Percentiles rank a stretch among this genome's conserved stretches.
phyloP scores from a whole-genome alignment of 2,797 vertebrate species.

The Myotis pilosus region DNA sequence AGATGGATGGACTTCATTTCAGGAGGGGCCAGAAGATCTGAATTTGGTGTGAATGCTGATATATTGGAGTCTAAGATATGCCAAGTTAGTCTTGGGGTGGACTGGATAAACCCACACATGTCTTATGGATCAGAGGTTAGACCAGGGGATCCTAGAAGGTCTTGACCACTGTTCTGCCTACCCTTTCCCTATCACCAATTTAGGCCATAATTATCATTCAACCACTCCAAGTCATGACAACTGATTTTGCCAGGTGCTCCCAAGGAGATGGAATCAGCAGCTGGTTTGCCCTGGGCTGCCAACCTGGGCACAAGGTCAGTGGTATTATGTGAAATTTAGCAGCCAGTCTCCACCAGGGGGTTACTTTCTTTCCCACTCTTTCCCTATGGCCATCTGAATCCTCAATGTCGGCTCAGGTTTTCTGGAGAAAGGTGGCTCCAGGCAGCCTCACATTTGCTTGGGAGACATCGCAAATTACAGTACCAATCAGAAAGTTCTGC shows the following conservation, averaged over 20 bases:
- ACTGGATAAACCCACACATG: neutral
- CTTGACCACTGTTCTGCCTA: neutral
- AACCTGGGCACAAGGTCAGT: neutral
- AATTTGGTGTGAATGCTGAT: conserved; percentile 14
- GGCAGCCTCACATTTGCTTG: neutral
- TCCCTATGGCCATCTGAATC: neutral
- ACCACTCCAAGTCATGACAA: neutral
- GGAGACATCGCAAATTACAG: neutral
- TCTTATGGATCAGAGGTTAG: neutral
- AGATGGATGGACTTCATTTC: conserved; percentile 60
- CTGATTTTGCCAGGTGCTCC: neutral
- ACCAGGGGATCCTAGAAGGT: neutral
- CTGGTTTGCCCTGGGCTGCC: neutral
- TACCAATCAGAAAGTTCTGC: neutral
- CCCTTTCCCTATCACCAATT: neutral
- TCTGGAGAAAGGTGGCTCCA: conserved; percentile 12
- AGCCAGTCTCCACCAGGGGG: neutral
- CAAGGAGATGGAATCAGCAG: neutral
- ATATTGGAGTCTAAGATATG: neutral
- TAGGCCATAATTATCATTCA: neutral
- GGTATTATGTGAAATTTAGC: neutral
- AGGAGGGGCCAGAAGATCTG: conserved; percentile 49
- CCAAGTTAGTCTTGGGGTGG: neutral
- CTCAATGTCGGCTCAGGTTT: neutral
- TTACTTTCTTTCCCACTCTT: neutral